Evolutionary conservation across 35 echinoderm and acorn worm species (phyloP).

Genomic region (Apostichopus californicus): DNA sequence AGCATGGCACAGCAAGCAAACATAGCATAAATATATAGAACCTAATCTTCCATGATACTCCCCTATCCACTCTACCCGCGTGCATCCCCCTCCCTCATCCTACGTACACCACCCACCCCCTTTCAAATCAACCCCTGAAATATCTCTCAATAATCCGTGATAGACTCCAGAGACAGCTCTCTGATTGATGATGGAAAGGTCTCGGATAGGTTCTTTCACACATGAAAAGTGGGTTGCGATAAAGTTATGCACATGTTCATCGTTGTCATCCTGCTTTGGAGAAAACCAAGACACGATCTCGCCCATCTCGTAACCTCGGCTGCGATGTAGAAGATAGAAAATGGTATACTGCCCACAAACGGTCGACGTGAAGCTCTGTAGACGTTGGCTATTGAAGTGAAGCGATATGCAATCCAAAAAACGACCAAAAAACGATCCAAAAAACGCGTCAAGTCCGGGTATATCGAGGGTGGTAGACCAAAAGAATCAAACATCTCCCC

Average conservation of each 20-base stretch:
- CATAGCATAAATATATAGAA: neutral
- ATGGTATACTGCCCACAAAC: neutral
- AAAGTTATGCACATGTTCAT: neutral
- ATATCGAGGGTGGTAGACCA: neutral
- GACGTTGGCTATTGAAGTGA: neutral
- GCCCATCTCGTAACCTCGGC: neutral
- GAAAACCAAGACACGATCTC: conserved; percentile 11
- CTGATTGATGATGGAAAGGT: neutral
- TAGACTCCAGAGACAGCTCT: neutral
- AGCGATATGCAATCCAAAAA: neutral
- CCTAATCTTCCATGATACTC: neutral
- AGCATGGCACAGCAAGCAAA: no score
- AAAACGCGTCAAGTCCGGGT: neutral
- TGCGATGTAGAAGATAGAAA: neutral
- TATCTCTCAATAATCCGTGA: neutral
- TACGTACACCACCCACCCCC: neutral
- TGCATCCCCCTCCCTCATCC: neutral
- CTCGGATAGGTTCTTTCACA: neutral
- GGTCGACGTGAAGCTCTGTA: neutral
- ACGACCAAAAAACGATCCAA: no score
- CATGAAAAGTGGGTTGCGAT: neutral
- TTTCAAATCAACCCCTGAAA: neutral
- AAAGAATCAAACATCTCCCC: neutral
- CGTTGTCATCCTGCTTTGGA: neutral
- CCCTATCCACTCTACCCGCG: neutral